Evolutionary conservation across 2,797 vertebrate species (phyloP).

Genomic region (Agapornis canus): DNA sequence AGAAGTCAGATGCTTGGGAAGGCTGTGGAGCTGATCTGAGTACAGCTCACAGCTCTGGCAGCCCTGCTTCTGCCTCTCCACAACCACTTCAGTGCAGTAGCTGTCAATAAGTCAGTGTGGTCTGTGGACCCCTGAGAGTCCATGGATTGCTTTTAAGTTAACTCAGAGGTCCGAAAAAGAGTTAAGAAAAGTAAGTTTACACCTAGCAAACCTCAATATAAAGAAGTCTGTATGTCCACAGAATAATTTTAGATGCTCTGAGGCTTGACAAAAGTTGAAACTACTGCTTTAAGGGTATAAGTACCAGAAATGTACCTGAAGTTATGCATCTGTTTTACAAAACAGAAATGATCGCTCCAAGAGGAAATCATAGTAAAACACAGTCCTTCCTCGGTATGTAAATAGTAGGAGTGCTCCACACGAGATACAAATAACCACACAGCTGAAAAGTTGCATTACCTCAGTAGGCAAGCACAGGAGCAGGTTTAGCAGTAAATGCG

Average conservation of each 20-base stretch:
- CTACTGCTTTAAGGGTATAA: not conserved
- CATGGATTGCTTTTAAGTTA: not conserved
- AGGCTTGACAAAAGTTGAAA: not conserved
- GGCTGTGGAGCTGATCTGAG: not conserved
- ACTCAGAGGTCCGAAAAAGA: not conserved
- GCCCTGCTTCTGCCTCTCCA: not conserved
- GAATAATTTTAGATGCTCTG: not conserved
- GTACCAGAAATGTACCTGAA: not conserved
- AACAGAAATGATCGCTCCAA: not conserved
- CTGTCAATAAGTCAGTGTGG: not conserved
- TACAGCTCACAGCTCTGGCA: not conserved
- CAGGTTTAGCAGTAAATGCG: not conserved
- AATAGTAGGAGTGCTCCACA: not conserved
- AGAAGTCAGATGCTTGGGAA: not conserved
- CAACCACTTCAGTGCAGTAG: not conserved
- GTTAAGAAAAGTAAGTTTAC: not conserved
- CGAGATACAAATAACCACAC: not conserved
- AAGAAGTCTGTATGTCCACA: not conserved
- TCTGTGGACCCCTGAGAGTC: not conserved
- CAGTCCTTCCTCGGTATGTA: not conserved
- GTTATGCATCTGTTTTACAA: not conserved
- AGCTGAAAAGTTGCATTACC: not conserved
- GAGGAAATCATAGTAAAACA: not conserved
- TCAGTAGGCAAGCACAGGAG: not conserved
- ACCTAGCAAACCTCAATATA: not conserved